Percentiles rank a stretch among this genome's conserved stretches.
These are phyloP conservation scores for Drosophila setosimentum DNA, from an alignment of 2,888 invertebrate genomes.

Conservation along the genomic window DNA sequence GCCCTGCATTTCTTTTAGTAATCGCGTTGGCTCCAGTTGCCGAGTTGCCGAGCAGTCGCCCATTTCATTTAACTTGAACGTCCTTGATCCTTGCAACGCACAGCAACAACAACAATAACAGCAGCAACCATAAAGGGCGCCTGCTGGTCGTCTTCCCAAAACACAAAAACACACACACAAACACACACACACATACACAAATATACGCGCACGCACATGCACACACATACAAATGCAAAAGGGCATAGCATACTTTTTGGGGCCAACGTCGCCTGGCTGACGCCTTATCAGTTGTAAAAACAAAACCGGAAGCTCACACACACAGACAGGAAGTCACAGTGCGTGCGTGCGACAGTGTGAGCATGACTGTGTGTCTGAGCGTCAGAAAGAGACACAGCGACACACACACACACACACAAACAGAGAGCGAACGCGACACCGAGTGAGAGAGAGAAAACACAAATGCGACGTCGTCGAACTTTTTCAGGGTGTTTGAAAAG, in stretches of 20 bases:
- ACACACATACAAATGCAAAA: constrained; percentile 19
- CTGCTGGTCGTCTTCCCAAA: constrained; percentile 77
- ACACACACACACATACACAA: not conserved
- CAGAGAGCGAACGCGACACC: not conserved
- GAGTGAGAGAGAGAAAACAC: constrained; percentile 26
- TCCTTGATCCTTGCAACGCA: constrained; percentile 85
- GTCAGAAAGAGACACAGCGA: constrained; percentile 24
- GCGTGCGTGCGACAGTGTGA: constrained; percentile 43
- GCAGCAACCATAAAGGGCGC: constrained; percentile 53
- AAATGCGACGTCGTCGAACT: constrained; percentile 67
- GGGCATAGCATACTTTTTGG: constrained; percentile 70
- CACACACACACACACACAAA: constrained; percentile 59
- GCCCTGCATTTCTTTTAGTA: constrained; percentile 73
- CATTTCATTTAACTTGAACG: constrained; percentile 82
- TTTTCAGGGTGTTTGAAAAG: constrained; percentile 68
- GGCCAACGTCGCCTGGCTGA: constrained; percentile 61
- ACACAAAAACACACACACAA: constrained; percentile 40
- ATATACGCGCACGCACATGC: not conserved
- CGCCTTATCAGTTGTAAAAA: constrained; percentile 79
- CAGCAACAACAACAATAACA: constrained; percentile 61
- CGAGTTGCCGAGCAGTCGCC: constrained; percentile 49
- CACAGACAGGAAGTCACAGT: constrained; percentile 75
- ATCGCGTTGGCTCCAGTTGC: constrained; percentile 23
- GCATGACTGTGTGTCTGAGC: not conserved
- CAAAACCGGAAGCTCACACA: constrained; percentile 82